These are phyloP conservation scores for Hypocryptadius cinnamomeus DNA, from an alignment of 2,113 vertebrate species.

Conservation along the genomic window DNA sequence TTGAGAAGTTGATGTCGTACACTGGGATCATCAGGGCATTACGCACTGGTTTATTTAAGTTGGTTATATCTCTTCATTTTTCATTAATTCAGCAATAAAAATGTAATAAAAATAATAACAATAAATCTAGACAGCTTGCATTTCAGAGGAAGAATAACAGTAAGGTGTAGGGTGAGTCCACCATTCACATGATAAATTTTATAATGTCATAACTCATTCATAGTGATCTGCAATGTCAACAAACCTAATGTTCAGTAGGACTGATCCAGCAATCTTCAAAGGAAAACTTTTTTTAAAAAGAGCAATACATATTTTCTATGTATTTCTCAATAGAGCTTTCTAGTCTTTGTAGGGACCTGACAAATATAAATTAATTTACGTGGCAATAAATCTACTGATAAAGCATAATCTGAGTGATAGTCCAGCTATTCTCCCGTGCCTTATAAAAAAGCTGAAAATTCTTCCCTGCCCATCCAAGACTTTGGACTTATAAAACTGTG, in stretches of 20 bases:
- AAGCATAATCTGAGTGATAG: neutral
- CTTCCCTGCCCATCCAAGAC: neutral
- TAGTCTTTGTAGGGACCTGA: neutral
- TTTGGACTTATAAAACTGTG: neutral
- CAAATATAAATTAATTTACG: neutral
- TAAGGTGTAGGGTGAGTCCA: neutral
- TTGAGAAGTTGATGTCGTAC: neutral
- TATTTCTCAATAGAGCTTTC: neutral
- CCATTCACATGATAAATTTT: neutral
- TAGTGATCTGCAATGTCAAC: neutral
- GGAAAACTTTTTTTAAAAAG: neutral
- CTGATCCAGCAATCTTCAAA: neutral
- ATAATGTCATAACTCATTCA: neutral
- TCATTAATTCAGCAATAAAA: neutral
- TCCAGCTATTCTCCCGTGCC: neutral
- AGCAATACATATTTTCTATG: neutral
- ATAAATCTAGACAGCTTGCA: neutral
- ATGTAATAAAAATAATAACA: neutral
- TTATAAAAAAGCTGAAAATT: neutral
- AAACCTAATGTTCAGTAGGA: neutral
- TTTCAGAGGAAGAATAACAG: neutral
- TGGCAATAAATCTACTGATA: neutral
- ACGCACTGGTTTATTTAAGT: neutral
- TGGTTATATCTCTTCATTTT: neutral
- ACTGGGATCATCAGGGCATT: neutral